phyloP scores from a whole-genome alignment of 92 coral and sea anemone species.

The Porites lobata region DNA sequence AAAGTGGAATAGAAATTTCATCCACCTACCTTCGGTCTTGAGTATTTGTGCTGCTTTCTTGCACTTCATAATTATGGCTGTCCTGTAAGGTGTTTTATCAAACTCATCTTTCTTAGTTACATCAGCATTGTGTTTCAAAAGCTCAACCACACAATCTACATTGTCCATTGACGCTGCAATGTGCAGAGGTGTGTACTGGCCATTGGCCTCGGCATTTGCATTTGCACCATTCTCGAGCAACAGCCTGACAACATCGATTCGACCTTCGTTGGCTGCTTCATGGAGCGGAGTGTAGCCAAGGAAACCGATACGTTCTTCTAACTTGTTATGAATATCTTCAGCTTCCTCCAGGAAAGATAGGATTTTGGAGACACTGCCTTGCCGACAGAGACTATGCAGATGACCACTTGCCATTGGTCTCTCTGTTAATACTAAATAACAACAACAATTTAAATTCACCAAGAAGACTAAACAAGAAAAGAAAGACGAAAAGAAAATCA shows the following conservation, averaged over 20 bases:
- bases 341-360: conserved; percentile 64
- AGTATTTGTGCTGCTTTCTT: conserved; percentile 81
- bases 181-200: conserved; percentile 92
- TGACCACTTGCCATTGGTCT: conserved; percentile 43
- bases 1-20: too few relatives aligned
- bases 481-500: too few relatives aligned
- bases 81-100: conserved; percentile 92
- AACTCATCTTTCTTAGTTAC: conserved; percentile 85
- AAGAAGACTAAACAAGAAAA: too few relatives aligned
- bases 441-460: too few relatives aligned
- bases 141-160: conserved; percentile 82
- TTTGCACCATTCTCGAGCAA: conserved; percentile 90
- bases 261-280: conserved; percentile 85
- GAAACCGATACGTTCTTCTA: conserved; percentile 91
- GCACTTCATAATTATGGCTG: conserved; percentile 84
- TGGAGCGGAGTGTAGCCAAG: conserved; percentile 95
- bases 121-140: conserved; percentile 84
- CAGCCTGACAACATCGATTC: conserved; percentile 75
- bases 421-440: too few relatives aligned
- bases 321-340: conserved; percentile 48
- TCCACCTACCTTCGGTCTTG: conserved; percentile 85
- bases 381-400: conserved; percentile 83
- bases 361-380: conserved; percentile 76
- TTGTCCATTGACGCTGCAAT: conserved; percentile 96
- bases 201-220: conserved; percentile 94